phyloP scores from a whole-genome alignment of 35 echinoderm and acorn worm genomes.

The Antedon bifida region DNA sequence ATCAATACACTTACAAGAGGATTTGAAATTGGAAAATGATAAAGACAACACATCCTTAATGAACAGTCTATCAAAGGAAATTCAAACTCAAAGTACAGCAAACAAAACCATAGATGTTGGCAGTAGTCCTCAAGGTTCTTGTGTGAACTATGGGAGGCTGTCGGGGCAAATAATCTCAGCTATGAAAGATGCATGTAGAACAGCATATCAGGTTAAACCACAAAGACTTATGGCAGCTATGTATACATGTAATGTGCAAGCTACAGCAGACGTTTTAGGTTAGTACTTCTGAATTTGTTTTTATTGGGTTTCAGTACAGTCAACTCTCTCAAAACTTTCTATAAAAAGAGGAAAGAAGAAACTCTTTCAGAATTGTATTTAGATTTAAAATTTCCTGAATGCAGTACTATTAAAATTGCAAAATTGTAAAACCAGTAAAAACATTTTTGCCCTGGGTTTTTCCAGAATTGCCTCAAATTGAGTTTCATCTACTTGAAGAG shows the following conservation, averaged over 20 bases:
- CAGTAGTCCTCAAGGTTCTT: neutral
- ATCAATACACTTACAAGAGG: neutral
- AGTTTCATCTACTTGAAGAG: no score
- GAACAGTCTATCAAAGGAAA: neutral
- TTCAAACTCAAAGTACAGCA: neutral
- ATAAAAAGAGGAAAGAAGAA: no score
- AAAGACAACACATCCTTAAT: no score
- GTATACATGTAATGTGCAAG: constrained; percentile 97
- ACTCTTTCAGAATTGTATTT: no score
- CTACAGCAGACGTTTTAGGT: constrained; percentile 91
- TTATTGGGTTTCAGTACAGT: no score
- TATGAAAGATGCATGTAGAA: constrained; percentile 64
- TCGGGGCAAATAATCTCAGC: constrained; percentile 98
- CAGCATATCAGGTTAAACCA: constrained; percentile 75
- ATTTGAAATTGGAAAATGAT: neutral
- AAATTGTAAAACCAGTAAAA: no score
- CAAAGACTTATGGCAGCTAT: constrained; percentile 92
- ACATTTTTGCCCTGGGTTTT: no score
- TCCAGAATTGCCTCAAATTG: no score
- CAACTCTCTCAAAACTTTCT: neutral
- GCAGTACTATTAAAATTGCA: no score
- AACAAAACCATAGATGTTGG: neutral
- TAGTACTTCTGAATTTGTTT: no score
- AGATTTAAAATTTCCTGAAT: no score
- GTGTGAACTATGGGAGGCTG: constrained; percentile 42